Conservation (phyloP, 1,140 invertebrate species). For the Trichoplusia ni region DNA sequence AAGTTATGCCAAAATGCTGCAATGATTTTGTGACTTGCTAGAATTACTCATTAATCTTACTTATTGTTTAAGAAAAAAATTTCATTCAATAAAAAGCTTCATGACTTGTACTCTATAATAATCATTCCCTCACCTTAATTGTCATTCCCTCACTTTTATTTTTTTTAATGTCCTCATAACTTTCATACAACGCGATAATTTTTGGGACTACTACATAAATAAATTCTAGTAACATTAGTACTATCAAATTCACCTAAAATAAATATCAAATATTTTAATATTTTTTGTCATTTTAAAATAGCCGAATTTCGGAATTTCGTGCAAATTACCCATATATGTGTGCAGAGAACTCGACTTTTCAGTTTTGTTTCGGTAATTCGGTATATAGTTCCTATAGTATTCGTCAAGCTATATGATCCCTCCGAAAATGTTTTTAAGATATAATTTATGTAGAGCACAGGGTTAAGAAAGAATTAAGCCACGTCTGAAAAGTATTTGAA, state of each 20-base stretch:
- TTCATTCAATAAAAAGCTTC: slow-evolving; percentile 18
- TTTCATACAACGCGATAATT: slow-evolving; percentile 2
- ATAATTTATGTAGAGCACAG: neutral
- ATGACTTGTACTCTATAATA: slow-evolving; percentile 2
- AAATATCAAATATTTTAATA: slow-evolving; percentile 2
- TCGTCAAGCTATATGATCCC: neutral
- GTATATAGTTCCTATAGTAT: no score
- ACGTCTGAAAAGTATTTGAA: neutral
- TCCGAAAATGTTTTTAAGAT: neutral
- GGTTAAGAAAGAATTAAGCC: neutral
- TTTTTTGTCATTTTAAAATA: neutral
- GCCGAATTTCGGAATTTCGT: no score
- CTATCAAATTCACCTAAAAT: slow-evolving; percentile 2
- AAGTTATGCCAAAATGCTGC: slow-evolving; percentile 14
- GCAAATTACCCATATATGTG: no score
- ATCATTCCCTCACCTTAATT: neutral
- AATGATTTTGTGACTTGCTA: slow-evolving; percentile 7
- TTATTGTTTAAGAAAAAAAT: slow-evolving; percentile 24
- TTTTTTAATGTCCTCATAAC: neutral
- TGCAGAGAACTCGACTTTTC: no score
- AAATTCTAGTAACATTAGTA: slow-evolving; percentile 5
- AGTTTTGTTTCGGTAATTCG: no score
- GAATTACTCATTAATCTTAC: slow-evolving; percentile 26
- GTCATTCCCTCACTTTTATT: slow-evolving; percentile 2
- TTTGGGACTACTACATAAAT: neutral